Evolutionary conservation across 2,888 invertebrate genomes (phyloP).

Genomic region (Epinotia demarniana): DNA sequence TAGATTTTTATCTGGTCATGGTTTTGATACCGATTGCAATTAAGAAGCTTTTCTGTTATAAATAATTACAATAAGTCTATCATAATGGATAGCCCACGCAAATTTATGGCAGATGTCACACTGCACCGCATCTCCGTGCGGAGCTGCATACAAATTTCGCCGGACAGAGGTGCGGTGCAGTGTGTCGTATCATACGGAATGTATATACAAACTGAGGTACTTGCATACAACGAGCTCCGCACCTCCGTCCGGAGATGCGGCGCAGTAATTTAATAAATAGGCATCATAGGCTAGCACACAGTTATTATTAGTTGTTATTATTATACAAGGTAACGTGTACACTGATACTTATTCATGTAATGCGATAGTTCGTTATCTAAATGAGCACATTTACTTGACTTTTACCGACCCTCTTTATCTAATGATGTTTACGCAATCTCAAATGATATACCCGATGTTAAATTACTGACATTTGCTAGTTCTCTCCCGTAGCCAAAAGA

Average conservation of each 20-base stretch:
- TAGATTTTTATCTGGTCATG: too few species aligned
- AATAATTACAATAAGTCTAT: not conserved
- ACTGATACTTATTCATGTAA: constrained; percentile 26
- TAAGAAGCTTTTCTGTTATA: not conserved
- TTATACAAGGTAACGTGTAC: not conserved
- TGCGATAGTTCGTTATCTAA: constrained; percentile 51
- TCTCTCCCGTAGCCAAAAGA: constrained; percentile 53
- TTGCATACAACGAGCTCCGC: too few species aligned
- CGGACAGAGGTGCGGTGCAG: too few species aligned
- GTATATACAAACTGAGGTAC: too few species aligned
- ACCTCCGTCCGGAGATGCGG: too few species aligned
- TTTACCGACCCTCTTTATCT: constrained; percentile 57
- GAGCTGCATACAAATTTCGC: too few species aligned
- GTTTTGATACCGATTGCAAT: not conserved
- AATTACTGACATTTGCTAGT: constrained; percentile 51
- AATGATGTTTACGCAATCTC: constrained; percentile 52
- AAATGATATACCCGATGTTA: constrained; percentile 45
- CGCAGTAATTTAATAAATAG: not conserved
- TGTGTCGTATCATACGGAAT: too few species aligned
- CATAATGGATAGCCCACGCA: not conserved
- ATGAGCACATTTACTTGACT: constrained; percentile 56
- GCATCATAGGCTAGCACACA: not conserved
- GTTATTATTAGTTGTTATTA: not conserved
- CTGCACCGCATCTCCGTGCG: too few species aligned
- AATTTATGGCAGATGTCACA: too few species aligned